Base-by-base conservation (phyloP, 2,797 vertebrate genomes). In the Triplophysa bombifrons region DNA sequence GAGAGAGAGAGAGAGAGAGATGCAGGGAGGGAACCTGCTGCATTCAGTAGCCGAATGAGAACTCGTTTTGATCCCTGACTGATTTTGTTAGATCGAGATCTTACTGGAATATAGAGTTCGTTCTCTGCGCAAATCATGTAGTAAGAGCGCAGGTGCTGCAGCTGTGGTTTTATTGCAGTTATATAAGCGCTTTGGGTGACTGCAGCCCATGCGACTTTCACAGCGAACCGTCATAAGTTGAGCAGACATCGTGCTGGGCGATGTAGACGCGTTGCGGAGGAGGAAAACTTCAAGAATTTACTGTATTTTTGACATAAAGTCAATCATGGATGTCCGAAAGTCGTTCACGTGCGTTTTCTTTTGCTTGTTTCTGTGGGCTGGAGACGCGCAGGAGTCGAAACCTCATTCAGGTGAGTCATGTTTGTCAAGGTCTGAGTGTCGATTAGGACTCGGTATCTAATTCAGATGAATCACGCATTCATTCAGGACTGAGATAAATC, bases 331-430 rank as follows among this genome's bases (percentile, higher is more conserved):
- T 78, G 78, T 64, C 27, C 72, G 30, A 82, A 20, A 82, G 58
- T 73, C 81, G 66, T 48, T 88, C 80, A 81, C 81, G 60, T 91
- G 88, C 83, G 82, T 90, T 83, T 76, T 93, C 82, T 6, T 90
- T 78, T 76, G 84, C 78, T 27, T 85, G 82, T 44, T 82, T 55
- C 77, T 91, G 82, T 82, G 78, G 69, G 50, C 73, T 53, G 78
- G 83, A 4, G 51, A 53, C 5, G 3, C 87, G 7, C 92, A 93
- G 82, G 78, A 83, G 74, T 14, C 84, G 53, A 84, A 76, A 88
- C 86, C 90, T 86, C 89, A 88, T 85, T 90, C 88, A 93, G 93
- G 93, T 94, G 88, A 93, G 90, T 65, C 63, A 5, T 41, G 19
- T 30, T 14, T 13, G 34, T 25, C 14, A 25, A 30, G 16, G 16